Conservation (phyloP, 2,113 vertebrate genomes). For the Gymnarchus niloticus region DNA sequence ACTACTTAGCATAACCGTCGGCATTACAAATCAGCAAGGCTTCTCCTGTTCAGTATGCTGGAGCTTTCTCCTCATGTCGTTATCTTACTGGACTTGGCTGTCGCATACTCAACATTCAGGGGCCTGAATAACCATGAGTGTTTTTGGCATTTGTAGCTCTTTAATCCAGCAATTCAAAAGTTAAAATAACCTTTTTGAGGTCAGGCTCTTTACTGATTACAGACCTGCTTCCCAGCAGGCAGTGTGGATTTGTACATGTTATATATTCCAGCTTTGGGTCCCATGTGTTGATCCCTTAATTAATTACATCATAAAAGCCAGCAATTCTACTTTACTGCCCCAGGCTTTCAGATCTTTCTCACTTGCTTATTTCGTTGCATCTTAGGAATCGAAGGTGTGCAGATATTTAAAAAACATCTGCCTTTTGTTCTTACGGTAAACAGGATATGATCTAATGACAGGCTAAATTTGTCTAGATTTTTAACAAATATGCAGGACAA, state of each 20-base stretch:
- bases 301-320: not conserved
- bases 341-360: not conserved
- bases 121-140: not conserved
- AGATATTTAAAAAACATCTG: not conserved
- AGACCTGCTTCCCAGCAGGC: not conserved
- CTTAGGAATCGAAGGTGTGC: not conserved
- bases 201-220: not conserved
- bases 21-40: not conserved
- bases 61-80: not conserved
- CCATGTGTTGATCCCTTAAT: not conserved
- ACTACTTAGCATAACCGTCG: not conserved
- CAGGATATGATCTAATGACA: not conserved
- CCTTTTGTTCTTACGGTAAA: not conserved
- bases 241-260: not conserved
- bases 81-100: not conserved
- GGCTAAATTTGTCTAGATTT: too few relatives aligned
- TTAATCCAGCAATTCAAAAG: not conserved
- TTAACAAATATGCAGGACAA: too few relatives aligned
- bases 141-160: not conserved
- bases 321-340: not conserved
- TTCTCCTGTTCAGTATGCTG: not conserved
- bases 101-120: not conserved
- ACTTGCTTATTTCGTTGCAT: not conserved
- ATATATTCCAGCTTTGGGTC: not conserved
- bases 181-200: not conserved